Evolutionary conservation across 2,888 invertebrate species (phyloP), one percentile per base, ranked within the genome.

Genomic region (Standfussiana lucernea): DNA sequence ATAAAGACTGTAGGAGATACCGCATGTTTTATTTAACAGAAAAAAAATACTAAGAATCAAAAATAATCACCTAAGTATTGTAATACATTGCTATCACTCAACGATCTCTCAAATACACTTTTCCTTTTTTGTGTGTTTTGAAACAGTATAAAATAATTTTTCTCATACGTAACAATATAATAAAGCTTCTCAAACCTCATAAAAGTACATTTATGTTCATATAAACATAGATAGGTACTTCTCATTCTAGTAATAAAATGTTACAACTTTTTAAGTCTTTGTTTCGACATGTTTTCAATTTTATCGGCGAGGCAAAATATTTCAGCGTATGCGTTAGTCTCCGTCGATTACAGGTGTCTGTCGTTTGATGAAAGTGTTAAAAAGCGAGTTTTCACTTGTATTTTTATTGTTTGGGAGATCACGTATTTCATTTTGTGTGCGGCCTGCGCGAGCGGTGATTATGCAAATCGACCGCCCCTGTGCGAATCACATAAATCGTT

Each of bases 401-500:
- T 91, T 89, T 91, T 89, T 88, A 88, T 89, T 92, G 92, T 93
- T 93, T 93, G 89, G 89, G 86, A 90, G 92, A 93, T 93, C 93
- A 94, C 94, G 93, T 94, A 93, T 95, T 95, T 94, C 93, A 94
- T 95, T 94, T 91, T 90, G 91, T 89, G 91, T 89, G 89, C 88
- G 89, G 90, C 86, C 91, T 88, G 87, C 77, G 88, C 88, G 90
- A 90, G 86, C 90, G 92, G 93, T 95, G 94, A 95, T 95, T 95
- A 95, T 95, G 95, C 89, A 95, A 95, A 95, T 95, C 88, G 84
- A 83, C 90, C 92, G 90, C 91, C 92, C 89, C 91, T 90, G 90
- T 89, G 90, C 91, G 93, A 94, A 93, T 94, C 93, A 93, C 93
- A 94, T 95, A 95, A 95, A 95, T 94, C 95, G 93, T 94, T 94